Evolutionary conservation across 2,113 vertebrate genomes (phyloP).

Genomic region (Odocoileus hemionus): DNA sequence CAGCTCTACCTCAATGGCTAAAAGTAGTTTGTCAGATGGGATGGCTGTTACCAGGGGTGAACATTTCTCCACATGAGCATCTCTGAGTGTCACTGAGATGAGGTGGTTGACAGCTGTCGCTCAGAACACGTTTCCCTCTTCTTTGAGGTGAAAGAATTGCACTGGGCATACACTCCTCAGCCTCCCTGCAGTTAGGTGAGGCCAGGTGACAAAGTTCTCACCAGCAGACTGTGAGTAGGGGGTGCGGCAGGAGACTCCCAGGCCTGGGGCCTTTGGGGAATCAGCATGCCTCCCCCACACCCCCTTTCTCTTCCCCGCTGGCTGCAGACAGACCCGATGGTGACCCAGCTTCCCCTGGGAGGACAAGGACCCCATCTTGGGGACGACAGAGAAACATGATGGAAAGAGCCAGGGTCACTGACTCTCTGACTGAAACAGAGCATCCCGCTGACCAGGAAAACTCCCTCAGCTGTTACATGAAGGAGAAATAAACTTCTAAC

Average conservation of each 20-base stretch:
- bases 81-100: not conserved
- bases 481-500: not conserved
- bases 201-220: not conserved
- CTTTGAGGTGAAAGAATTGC: not conserved
- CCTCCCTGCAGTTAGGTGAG: not conserved
- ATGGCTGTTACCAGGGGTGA: not conserved
- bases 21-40: not conserved
- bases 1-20: not conserved
- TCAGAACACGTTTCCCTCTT: not conserved
- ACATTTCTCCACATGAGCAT: not conserved
- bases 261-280: accelerated
- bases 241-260: not conserved
- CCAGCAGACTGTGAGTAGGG: not conserved
- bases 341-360: not conserved
- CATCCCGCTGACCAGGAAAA: not conserved
- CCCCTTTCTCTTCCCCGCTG: not conserved
- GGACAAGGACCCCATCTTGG: not conserved
- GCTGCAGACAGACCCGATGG: not conserved
- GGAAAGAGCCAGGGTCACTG: not conserved
- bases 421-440: not conserved
- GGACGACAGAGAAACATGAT: not conserved
- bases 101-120: not conserved
- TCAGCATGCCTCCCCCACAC: accelerated
- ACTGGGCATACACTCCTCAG: too few species aligned
- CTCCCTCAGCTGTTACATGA: not conserved